Evolutionary conservation across 2,888 invertebrate genomes (phyloP), one percentile per base, ranked within the genome.

Genomic region (Clitarchus hookeri): DNA sequence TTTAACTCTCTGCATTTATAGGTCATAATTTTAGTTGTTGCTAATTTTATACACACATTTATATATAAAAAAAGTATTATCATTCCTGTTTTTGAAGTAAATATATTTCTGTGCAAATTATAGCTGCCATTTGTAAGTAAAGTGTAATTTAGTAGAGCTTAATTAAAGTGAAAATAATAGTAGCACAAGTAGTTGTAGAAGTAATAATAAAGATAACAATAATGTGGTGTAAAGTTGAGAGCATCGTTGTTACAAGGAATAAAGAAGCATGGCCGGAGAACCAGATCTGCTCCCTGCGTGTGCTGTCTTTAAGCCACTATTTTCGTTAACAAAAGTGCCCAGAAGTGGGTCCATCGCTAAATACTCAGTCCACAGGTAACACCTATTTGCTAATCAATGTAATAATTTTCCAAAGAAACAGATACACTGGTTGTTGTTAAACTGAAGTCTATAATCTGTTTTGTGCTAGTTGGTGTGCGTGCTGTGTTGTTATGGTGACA

Each of bases 401-500:
- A 77, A 44, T 48, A 86, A 80, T 83, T 53, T 84, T 85, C 84
- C 84, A 84, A 83, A 54, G 84, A 79, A 48, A 85, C 77, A 65
- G 65, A 65, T 65, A 87, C 86, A 65, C 65, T 65, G 65, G 65
- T 65, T 88, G 88, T 88, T 88, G 88, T 87, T 88, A 87, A 36
- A 88, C 87, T 88, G 87, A 86, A 87, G 84, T 87, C 87, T 87
- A 86, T 86, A 85, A 86, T 87, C 87, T 88, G 87, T 88, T 88
- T 88, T 88, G 88, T 88, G 87, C 87, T 87, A 84, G 84, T 65
- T 65, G 65, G 16, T 65, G 65, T 65, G 65, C 19, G 6, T 65
- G 65, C 16, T 65, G 65, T 65, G 65, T 65, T 65, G 65, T 65
- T 65, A 65, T 65, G 65, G 65, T 65, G 65, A 65, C 65, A 65